Percentiles rank a stretch among this genome's conserved stretches.
These are phyloP conservation scores for Gadus chalcogrammus DNA, from an alignment of 2,113 vertebrate genomes.

Conservation along the genomic window DNA sequence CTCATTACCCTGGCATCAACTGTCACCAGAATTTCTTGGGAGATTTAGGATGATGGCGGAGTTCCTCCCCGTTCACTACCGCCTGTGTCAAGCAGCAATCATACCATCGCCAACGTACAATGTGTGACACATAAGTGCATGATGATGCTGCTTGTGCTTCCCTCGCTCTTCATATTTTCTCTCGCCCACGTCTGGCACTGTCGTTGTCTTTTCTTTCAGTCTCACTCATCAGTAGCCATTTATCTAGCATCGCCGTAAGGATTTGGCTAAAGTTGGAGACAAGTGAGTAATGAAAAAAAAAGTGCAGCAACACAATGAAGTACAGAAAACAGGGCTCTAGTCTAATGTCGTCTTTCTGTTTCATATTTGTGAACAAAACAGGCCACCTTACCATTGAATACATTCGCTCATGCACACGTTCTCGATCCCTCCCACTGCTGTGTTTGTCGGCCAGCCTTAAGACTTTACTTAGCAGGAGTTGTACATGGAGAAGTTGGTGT, in stretches of 20 bases:
- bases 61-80: not conserved
- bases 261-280: no score
- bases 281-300: no score
- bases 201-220: no score
- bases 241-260: no score
- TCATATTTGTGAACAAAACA: no score
- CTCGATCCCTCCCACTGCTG: not conserved
- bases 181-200: no score
- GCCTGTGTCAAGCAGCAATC: constrained; percentile 8
- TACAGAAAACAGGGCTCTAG: no score
- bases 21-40: not conserved
- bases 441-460: not conserved
- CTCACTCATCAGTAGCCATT: no score
- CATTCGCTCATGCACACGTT: no score
- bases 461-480: not conserved
- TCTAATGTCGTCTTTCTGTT: no score
- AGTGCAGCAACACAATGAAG: no score
- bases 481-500: not conserved
- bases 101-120: not conserved
- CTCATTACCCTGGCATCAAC: constrained; percentile 4
- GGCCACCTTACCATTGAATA: no score
- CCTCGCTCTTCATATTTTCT: not conserved
- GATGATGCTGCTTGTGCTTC: not conserved
- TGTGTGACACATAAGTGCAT: constrained; percentile 7
- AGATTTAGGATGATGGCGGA: not conserved